Evolutionary conservation across 2,888 invertebrate species (phyloP), one percentile per base, ranked within the genome.

Genomic region (Pyralis farinalis): DNA sequence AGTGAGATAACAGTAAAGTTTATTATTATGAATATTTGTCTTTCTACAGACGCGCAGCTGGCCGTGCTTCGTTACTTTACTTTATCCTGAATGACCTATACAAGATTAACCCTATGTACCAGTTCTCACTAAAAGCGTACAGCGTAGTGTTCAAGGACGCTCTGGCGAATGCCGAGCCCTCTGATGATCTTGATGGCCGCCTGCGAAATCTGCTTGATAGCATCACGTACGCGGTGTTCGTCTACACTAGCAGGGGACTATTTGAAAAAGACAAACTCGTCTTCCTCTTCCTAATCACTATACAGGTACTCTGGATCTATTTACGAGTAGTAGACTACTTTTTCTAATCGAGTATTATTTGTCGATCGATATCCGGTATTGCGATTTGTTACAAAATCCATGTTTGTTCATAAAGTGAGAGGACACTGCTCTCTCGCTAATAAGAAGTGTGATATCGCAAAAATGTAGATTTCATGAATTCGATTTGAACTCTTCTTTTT

Each of bases 51-150:
- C 93, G 94, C 4, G 97, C 96, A 0, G 97, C 98, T 0, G 91
- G 93, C 0, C 85, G 98, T 45, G 97, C 97, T 0, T 97, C 98
- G 0, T 90, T 98, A 0, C 89, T 98, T 0, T 98, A 98, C 77
- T 98, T 98, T 73, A 96, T 98, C 47, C 87, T 98, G 45, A 98
- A 97, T 68, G 98, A 98, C 63, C 80, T 98, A 36, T 92, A 94
- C 82, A 96, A 96, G 78, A 97, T 98, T 60, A 97, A 98, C 79
- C 96, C 96, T 32, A 96, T 98, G 71, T 98, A 98, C 79, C 97
- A 98, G 76, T 98, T 98, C 84, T 98, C 98, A 0, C 82, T 98
- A 42, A 98, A 98, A 80, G 97, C 98, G 0, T 98, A 97, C 86
- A 96, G 94, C 57, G 94, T 95, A 0, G 97, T 98, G 2, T 98